Percentiles rank a stretch among this genome's conserved stretches.
These are phyloP conservation scores for Morus bassanus DNA, from an alignment of 2,797 vertebrate species.

Conservation along the genomic window DNA sequence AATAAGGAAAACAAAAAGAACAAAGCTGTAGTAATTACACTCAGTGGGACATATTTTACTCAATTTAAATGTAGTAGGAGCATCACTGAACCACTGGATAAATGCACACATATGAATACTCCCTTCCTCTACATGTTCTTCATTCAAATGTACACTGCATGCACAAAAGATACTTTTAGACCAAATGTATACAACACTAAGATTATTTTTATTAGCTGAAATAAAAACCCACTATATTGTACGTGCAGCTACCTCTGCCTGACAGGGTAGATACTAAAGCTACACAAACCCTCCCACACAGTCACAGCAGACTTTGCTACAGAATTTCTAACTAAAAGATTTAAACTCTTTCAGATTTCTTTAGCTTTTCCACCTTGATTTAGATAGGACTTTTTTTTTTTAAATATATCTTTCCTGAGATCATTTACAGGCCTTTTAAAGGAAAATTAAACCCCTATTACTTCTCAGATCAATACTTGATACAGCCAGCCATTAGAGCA, in stretches of 20 bases:
- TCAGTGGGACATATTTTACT: background rate
- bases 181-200: background rate
- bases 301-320: background rate
- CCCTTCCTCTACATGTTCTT: background rate
- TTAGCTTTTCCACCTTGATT: background rate
- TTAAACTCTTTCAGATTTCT: background rate
- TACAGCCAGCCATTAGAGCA: background rate
- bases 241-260: background rate
- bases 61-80: background rate
- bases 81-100: background rate
- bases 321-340: background rate
- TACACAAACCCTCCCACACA: background rate
- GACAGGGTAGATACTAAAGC: background rate
- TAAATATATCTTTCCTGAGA: background rate
- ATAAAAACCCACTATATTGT: background rate
- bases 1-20: background rate
- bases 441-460: constrained; percentile 51
- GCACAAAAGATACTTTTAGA: background rate
- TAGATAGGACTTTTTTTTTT: background rate
- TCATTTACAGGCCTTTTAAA: constrained; percentile 18
- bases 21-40: background rate
- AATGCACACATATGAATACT: background rate
- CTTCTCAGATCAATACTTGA: background rate
- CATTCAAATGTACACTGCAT: background rate
- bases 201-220: background rate